phyloP scores from a whole-genome alignment of 1,140 invertebrate species.

The Liolophura sinensis region DNA sequence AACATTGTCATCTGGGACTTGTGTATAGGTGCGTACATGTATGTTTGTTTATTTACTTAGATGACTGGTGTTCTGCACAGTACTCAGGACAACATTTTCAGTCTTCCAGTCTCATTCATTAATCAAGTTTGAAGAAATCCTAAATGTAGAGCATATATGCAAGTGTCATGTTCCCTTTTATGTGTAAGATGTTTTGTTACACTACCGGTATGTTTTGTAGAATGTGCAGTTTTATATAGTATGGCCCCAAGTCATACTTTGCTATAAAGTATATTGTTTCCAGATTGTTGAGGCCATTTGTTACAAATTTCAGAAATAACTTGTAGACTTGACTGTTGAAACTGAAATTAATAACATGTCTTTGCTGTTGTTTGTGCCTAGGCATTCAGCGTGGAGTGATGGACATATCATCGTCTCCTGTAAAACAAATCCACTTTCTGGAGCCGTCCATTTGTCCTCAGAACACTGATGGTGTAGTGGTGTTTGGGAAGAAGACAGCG shows the following conservation, averaged over 20 bases:
- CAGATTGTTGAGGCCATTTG: too few relatives aligned
- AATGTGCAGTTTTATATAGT: too few relatives aligned
- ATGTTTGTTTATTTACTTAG: not conserved
- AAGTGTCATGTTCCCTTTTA: too few relatives aligned
- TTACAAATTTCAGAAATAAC: too few relatives aligned
- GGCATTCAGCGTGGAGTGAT: conserved; percentile 39
- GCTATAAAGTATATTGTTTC: too few relatives aligned
- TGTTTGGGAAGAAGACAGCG: conserved; percentile 32
- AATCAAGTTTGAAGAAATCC: too few relatives aligned
- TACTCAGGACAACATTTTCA: conserved; percentile 26
- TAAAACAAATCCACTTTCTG: conserved; percentile 39
- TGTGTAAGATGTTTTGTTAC: too few relatives aligned
- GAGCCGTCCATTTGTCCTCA: conserved; percentile 43
- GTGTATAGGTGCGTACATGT: conserved; percentile 41
- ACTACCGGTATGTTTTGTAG: too few relatives aligned
- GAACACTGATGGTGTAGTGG: conserved; percentile 28
- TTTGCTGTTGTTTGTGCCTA: conserved; percentile 16
- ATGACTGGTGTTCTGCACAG: too few relatives aligned
- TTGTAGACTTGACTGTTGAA: too few relatives aligned
- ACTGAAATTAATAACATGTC: not conserved
- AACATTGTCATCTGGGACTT: conserved; percentile 48
- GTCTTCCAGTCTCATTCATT: not conserved
- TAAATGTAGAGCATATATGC: too few relatives aligned
- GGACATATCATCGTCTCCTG: conserved; percentile 22
- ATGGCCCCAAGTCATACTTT: too few relatives aligned